Conservation (phyloP, 2,888 invertebrate species). For the Panzeria rudis region DNA sequence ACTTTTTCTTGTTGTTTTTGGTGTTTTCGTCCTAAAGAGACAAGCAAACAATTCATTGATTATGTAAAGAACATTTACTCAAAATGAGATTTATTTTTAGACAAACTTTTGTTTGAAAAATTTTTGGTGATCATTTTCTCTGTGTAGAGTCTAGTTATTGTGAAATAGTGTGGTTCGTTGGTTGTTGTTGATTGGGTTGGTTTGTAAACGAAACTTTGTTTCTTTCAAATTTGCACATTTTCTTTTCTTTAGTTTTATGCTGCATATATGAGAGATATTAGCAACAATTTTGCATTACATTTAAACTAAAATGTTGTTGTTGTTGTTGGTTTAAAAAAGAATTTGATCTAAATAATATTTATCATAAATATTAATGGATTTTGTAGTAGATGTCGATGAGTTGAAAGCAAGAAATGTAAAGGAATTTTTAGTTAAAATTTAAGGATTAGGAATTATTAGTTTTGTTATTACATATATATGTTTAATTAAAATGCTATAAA, state of each 20-base stretch:
- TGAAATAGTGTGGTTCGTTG: constrained; percentile 2
- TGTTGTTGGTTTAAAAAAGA: constrained; percentile 18
- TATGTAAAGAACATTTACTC: too few species aligned
- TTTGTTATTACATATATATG: too few species aligned
- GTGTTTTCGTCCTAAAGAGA: too few species aligned
- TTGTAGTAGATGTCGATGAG: neutral
- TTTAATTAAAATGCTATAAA: neutral
- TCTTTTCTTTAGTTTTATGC: constrained; percentile 13
- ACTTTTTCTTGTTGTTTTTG: too few species aligned
- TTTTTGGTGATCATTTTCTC: too few species aligned
- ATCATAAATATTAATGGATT: constrained; percentile 39
- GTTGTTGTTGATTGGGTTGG: neutral
- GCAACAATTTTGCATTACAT: constrained; percentile 36
- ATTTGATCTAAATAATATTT: constrained; percentile 45
- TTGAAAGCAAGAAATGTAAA: neutral
- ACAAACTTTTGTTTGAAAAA: too few species aligned
- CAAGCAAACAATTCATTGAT: too few species aligned
- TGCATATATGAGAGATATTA: constrained; percentile 11
- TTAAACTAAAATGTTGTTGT: constrained; percentile 25
- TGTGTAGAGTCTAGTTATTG: constrained; percentile 25
- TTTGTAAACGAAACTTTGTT: constrained; percentile 33
- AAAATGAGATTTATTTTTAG: too few species aligned
- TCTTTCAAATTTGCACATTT: constrained; percentile 25
- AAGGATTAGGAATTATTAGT: neutral
- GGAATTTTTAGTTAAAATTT: neutral